Evolutionary conservation across 1,140 invertebrate genomes (phyloP).

Genomic region (Ectropis grisescens): DNA sequence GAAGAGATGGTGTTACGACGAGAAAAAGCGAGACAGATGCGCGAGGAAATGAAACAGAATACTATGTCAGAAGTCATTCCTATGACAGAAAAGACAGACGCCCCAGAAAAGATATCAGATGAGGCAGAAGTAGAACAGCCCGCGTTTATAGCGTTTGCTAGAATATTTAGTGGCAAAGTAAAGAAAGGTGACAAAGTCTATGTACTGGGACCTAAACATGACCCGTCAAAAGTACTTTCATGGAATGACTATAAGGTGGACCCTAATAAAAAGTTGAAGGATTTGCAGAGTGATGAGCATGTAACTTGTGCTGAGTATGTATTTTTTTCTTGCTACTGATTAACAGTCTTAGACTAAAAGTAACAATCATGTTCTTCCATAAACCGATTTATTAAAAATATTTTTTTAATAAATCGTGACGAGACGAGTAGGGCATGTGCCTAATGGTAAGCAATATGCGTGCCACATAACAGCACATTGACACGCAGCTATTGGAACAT

Average conservation of each 20-base stretch:
- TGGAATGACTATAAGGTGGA: slow-evolving; percentile 65
- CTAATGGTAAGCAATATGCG: too few relatives aligned
- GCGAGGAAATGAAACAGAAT: slow-evolving; percentile 70
- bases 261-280: slow-evolving; percentile 72
- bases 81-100: slow-evolving; percentile 63
- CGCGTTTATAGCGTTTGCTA: slow-evolving; percentile 92
- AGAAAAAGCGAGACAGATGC: slow-evolving; percentile 77
- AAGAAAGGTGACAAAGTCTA: slow-evolving; percentile 83
- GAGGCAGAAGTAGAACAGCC: slow-evolving; percentile 70
- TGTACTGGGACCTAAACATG: slow-evolving; percentile 92
- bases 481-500: too few relatives aligned
- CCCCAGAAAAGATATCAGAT: slow-evolving; percentile 13
- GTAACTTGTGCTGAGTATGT: slow-evolving; percentile 64
- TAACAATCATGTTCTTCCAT: too few relatives aligned
- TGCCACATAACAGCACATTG: too few relatives aligned
- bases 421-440: too few relatives aligned
- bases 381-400: slow-evolving; percentile 2
- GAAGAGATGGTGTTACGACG: slow-evolving; percentile 82
- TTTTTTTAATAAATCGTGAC: too few relatives aligned
- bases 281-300: slow-evolving; percentile 75
- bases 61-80: slow-evolving; percentile 66
- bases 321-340: slow-evolving; percentile 12
- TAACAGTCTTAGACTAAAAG: too few relatives aligned
- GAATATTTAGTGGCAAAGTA: slow-evolving; percentile 92
- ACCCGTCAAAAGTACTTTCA: slow-evolving; percentile 76